These are phyloP conservation scores for Acromyrmex echinatior DNA, from an alignment of 1,140 invertebrate species.

Conservation along the genomic window DNA sequence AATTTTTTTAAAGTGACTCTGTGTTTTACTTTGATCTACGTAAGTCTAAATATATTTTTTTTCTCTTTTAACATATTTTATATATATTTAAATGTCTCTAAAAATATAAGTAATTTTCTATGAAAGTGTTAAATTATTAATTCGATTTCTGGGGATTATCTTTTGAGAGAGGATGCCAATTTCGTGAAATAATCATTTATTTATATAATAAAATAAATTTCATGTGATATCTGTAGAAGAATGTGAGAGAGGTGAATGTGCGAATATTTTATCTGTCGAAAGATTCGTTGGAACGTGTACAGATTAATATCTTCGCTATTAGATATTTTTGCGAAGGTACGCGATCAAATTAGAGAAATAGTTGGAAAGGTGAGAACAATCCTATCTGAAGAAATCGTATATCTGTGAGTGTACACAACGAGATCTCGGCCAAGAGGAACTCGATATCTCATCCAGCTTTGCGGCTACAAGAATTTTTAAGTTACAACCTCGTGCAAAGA, in stretches of 20 bases:
- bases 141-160: slow-evolving; percentile 7
- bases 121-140: background rate
- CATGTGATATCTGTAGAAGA: background rate
- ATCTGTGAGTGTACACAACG: background rate
- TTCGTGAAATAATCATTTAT: background rate
- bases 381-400: slow-evolving; percentile 36
- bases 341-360: background rate
- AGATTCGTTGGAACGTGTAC: background rate
- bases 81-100: background rate
- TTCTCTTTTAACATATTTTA: background rate
- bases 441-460: slow-evolving; percentile 32
- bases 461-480: slow-evolving; percentile 44
- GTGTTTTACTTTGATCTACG: background rate
- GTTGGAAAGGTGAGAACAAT: background rate
- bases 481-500: slow-evolving; percentile 54
- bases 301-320: background rate
- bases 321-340: slow-evolving; percentile 18
- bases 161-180: background rate
- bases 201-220: slow-evolving; percentile 30
- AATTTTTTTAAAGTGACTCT: background rate
- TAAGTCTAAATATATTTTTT: background rate
- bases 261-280: slow-evolving; percentile 4
- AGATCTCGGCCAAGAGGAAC: slow-evolving; percentile 36
- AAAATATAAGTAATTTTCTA: background rate
- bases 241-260: background rate